Evolutionary conservation across 2,113 vertebrate species (phyloP).

Genomic region (Chloebia gouldiae): DNA sequence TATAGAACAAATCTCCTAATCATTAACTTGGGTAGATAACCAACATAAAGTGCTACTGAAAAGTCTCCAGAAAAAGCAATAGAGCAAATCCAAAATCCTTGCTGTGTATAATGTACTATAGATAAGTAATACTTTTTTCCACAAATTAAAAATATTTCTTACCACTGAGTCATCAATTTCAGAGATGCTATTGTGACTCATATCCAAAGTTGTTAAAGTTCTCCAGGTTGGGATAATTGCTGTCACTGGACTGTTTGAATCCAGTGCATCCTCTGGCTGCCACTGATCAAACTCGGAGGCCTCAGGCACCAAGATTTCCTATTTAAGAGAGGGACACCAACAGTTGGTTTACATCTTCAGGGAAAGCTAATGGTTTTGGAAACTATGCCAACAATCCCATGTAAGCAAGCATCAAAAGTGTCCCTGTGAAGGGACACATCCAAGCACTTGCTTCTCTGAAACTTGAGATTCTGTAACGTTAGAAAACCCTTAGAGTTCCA

Average conservation of each 20-base stretch:
- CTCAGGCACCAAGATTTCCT: slow-evolving; percentile 93
- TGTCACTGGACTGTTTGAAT: slow-evolving; percentile 80
- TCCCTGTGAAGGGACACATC: neutral
- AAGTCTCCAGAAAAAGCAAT: neutral
- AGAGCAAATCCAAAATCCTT: neutral
- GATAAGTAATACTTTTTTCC: neutral
- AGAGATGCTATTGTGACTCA: slow-evolving; percentile 91
- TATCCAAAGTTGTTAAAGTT: slow-evolving; percentile 91
- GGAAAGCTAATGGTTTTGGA: neutral
- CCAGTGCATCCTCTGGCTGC: slow-evolving; percentile 85
- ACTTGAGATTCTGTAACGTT: neutral
- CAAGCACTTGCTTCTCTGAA: neutral
- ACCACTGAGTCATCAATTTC: slow-evolving; percentile 93
- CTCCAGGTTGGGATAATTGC: slow-evolving; percentile 91
- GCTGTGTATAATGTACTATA: neutral
- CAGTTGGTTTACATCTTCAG: neutral
- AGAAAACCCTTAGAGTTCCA: neutral
- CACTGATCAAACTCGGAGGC: slow-evolving; percentile 91
- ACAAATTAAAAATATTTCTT: slow-evolving; percentile 44
- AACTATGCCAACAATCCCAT: neutral
- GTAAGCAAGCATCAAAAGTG: neutral
- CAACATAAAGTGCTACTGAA: neutral
- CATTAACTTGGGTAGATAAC: neutral
- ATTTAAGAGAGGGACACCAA: slow-evolving; percentile 21
- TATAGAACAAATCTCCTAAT: neutral